phyloP scores from a whole-genome alignment of 1,140 invertebrate species.

The Scaptomyza montana region DNA sequence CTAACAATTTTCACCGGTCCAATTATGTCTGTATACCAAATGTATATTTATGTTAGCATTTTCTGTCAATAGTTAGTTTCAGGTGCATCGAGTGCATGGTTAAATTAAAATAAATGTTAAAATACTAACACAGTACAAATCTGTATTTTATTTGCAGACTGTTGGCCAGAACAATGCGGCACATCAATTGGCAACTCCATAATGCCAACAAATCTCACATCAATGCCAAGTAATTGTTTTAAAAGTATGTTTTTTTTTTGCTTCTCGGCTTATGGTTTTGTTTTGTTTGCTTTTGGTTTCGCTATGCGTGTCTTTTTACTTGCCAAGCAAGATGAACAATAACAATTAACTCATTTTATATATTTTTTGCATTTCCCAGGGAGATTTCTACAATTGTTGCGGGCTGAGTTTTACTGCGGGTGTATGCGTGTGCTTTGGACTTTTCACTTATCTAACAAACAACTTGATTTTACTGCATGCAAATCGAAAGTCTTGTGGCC shows the following conservation, averaged over 20 bases:
- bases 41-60: too few relatives aligned
- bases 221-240: slow-evolving; percentile 39
- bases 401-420: neutral
- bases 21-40: too few relatives aligned
- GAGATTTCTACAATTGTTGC: slow-evolving; percentile 32
- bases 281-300: slow-evolving; percentile 9
- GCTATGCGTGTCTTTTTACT: slow-evolving; percentile 13
- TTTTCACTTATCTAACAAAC: slow-evolving; percentile 60
- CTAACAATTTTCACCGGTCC: too few relatives aligned
- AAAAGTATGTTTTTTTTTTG: neutral
- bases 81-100: too few relatives aligned
- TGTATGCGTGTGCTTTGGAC: slow-evolving; percentile 15
- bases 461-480: slow-evolving; percentile 49
- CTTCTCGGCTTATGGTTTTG: neutral
- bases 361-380: slow-evolving; percentile 20
- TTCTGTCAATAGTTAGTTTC: too few relatives aligned
- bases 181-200: slow-evolving; percentile 8
- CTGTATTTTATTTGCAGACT: neutral
- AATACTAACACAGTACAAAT: too few relatives aligned
- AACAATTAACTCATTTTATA: slow-evolving; percentile 43
- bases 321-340: slow-evolving; percentile 24
- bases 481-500: slow-evolving; percentile 55
- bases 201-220: neutral
- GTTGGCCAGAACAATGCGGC: neutral
- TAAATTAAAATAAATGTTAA: too few relatives aligned